Evolutionary conservation across 2,797 vertebrate genomes (phyloP).

Genomic region (Siniperca undulata): DNA sequence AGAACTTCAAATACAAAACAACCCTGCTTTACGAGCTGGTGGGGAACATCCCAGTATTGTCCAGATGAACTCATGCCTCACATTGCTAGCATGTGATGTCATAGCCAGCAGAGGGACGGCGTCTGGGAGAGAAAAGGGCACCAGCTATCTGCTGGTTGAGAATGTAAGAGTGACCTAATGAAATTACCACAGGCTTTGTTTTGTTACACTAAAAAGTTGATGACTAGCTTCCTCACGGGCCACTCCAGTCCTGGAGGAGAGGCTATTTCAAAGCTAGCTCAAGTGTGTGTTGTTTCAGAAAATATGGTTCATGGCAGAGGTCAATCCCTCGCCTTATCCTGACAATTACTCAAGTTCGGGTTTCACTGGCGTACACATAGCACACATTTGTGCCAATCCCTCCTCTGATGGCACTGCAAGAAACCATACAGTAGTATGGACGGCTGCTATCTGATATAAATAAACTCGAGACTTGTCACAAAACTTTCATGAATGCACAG

Average conservation of each 20-base stretch:
- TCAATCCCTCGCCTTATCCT: slow-evolving; percentile 80
- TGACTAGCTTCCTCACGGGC: slow-evolving; percentile 66
- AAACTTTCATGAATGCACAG: slow-evolving; percentile 24
- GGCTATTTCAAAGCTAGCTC: slow-evolving; percentile 72
- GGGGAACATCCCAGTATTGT: slow-evolving; percentile 19
- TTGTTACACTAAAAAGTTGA: slow-evolving; percentile 72
- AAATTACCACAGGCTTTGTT: slow-evolving; percentile 73
- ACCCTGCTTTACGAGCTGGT: not conserved
- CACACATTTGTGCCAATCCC: slow-evolving; percentile 64
- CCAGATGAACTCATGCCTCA: slow-evolving; percentile 46
- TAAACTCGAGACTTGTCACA: slow-evolving; percentile 34
- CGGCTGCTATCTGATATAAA: slow-evolving; percentile 51
- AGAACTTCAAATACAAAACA: slow-evolving; percentile 19
- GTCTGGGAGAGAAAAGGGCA: slow-evolving; percentile 29
- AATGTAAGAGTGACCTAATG: slow-evolving; percentile 52
- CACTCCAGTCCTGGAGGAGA: slow-evolving; percentile 52
- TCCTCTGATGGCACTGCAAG: slow-evolving; percentile 60
- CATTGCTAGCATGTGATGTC: slow-evolving; percentile 67
- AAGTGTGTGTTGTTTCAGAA: slow-evolving; percentile 81
- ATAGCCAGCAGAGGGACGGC: slow-evolving; percentile 52
- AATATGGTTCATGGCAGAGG: slow-evolving; percentile 79
- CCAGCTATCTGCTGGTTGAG: slow-evolving; percentile 23
- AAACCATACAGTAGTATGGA: slow-evolving; percentile 37
- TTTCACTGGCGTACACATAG: slow-evolving; percentile 68
- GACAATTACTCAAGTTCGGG: slow-evolving; percentile 77